Base-by-base conservation (phyloP, 92 coral and sea anemone species). In the Palythoa grandis region DNA sequence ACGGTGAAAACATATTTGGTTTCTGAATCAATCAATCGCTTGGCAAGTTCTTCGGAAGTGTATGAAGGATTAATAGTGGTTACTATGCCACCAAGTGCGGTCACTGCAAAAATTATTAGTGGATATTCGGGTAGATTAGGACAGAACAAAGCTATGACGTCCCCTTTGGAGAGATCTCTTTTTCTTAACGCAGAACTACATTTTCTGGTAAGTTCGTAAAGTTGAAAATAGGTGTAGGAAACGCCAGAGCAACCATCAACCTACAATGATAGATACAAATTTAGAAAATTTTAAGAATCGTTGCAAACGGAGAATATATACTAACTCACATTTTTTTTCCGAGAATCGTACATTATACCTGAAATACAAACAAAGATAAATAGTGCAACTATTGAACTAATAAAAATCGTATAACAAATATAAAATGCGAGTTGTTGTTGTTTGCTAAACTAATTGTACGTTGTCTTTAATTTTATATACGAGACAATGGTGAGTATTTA, bases 61-160 rank as follows among this genome's bases (percentile, higher is more conserved):
- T 91, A 91, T 43, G 85, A 47, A 13, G 92, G 92, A n/a, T 93
- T 94, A 2, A 92, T 11, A 3, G 97, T 87, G 11, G 98, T 91
- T 14, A 77, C 88, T 11, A 89, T 70, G 29, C 94, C 96, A 39
- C 98, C 97, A 52, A 95, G 12, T 19, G 92, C 87, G 15, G 91
- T 77, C 23, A 89, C 91, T 35, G 95, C 96, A 82, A 89, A 92
- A 50, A 87, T 56, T 20, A 95, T 78, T 22, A 95, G 83, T n/a
- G 95, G 95, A 61, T 89, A 95, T 83, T 95, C 98, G 37, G 89
- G 86, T 3, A 93, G 58, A 61, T 95, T 95, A 17, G 94, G 93
- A 15, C 90, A 90, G 56, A 76, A 85, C 8, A 93, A 37, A 54
- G 95, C 98, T n/a, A 94, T 23, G 15, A 92, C 92, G 53, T 95